phyloP scores from a whole-genome alignment of 1,140 invertebrate genomes.

The Pseudomyrmex sp. region DNA sequence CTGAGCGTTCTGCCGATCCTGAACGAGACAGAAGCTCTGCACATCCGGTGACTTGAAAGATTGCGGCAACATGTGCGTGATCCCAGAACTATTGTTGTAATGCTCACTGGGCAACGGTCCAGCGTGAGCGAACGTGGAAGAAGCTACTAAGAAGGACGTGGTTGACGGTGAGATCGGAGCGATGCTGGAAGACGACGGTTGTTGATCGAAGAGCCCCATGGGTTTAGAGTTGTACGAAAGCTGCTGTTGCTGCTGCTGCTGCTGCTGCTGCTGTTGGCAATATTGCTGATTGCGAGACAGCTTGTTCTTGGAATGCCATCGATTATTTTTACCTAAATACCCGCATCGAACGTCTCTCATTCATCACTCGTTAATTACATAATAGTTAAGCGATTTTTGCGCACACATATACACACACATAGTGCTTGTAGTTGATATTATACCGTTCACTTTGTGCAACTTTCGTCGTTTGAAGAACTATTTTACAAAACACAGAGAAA shows the following conservation, averaged over 20 bases:
- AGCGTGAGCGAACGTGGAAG: constrained; percentile 71
- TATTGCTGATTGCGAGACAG: constrained; percentile 67
- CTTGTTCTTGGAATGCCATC: constrained; percentile 77
- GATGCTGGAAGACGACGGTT: constrained; percentile 57
- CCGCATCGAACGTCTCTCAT: constrained; percentile 11
- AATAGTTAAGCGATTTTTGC: too few relatives aligned
- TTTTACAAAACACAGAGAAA: constrained; percentile 28
- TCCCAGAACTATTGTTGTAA: constrained; percentile 70
- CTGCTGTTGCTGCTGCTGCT: constrained; percentile 70
- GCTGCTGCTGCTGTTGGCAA: constrained; percentile 68
- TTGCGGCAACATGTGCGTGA: constrained; percentile 73
- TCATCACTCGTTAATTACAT: not conserved
- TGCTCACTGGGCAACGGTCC: constrained; percentile 72
- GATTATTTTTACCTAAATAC: constrained; percentile 72
- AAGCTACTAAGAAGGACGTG: constrained; percentile 72
- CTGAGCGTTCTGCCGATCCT: constrained; percentile 68
- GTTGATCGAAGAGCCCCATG: constrained; percentile 74
- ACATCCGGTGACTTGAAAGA: constrained; percentile 75
- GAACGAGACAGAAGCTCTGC: constrained; percentile 74
- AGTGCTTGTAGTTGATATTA: too few relatives aligned
- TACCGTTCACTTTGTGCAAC: too few relatives aligned
- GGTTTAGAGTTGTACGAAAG: constrained; percentile 76
- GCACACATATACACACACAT: too few relatives aligned
- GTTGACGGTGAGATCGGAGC: constrained; percentile 60
- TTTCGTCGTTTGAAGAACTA: not conserved